Evolutionary conservation across 2,797 vertebrate species (phyloP), one percentile per base, ranked within the genome.

Genomic region (Oophaga sylvatica): DNA sequence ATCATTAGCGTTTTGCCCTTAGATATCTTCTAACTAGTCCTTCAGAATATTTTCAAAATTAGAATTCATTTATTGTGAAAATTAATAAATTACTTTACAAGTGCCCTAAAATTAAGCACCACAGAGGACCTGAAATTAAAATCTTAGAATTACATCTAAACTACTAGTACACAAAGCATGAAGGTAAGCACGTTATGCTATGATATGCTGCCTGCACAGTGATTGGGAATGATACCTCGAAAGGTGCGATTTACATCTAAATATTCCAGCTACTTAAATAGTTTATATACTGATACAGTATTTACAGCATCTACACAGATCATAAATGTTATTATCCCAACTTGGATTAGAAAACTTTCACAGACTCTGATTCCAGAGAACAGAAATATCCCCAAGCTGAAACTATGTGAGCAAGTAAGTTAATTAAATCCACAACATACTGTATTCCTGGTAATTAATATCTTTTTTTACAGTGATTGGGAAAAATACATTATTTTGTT

Each of bases 341-440:
- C 53, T 31, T 59, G 26, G 67, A 35, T 83, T 83, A 71, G 20
- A 59, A 70, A 83, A 71, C 9, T 48, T 71, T 83, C 67, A 70
- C 48, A 83, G 81, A 35, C 13, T 10, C 16, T 56, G 67, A 68
- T 70, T 71, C 48, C 26, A 57, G 53, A 71, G 45, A n/a, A 71
- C 26, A 71, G 45, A 56, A 5, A 68, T 22, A 81, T 81, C 62
- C 63, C 63, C 22, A 20, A 82, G 80, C 35, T 41, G n/a, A 35
- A 65, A 20, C 60, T 65, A 10, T 16, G 62, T 81, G 15, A 67
- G 22, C 60, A 56, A 67, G n/a, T 68, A 19, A 68, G 19, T 56
- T 53, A 31, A 81, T 81, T 56, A 62, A 62, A 80, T 80, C n/a
- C 63, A 82, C 16, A 68, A 17, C 63, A 31, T 48, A 26, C 26